Evolutionary conservation across 2,113 vertebrate species (phyloP), one percentile per base, ranked within the genome.

Genomic region (Struthio camelus): DNA sequence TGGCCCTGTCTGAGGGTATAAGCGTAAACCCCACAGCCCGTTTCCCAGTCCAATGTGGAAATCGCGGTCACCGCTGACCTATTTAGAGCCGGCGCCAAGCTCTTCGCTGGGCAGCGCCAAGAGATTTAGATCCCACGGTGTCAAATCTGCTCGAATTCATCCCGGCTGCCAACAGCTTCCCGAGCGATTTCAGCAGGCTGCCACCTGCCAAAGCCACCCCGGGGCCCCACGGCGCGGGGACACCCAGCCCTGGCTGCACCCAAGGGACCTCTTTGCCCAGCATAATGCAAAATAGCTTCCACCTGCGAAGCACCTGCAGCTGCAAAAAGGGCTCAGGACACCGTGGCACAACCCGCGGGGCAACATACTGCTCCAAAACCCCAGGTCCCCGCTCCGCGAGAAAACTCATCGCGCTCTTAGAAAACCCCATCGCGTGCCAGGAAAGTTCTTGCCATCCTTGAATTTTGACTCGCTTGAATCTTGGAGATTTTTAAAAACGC

Each of bases 161-260:
- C 7, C 6, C 25, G 62, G 28, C 12, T 62, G 24, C 46, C 75
- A 18, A 70, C 14, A 27, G 69, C 48, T 76, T 50, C 58, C 25
- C 36, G 0, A 0, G 34, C 42, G 53, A 79, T 54, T 91, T 56
- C n/a, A 73, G 30, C 8, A 3, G 0, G 44, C n/a, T 53, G 54
- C 40, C 25, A 34, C 25, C 54, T 19, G 1, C 42, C 27, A 0
- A 0, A 84, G 18, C 8, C 1, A n/a, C 82, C n/a, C 11, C 3
- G 28, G 38, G 4, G 30, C 6, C 13, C 23, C 13, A 24, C n/a
- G n/a, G n/a, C n/a, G n/a, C n/a, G n/a, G n/a, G n/a, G n/a, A n/a
- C n/a, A n/a, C n/a, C n/a, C n/a, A n/a, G n/a, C n/a, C n/a, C n/a
- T n/a, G n/a, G n/a, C n/a, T n/a, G n/a, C n/a, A n/a, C n/a, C n/a